A percentile compares a stretch with the other conserved stretches of the same genome.
Evolutionary conservation across 2,797 vertebrate species (phyloP).

Genomic region (Acanthis flammea): DNA sequence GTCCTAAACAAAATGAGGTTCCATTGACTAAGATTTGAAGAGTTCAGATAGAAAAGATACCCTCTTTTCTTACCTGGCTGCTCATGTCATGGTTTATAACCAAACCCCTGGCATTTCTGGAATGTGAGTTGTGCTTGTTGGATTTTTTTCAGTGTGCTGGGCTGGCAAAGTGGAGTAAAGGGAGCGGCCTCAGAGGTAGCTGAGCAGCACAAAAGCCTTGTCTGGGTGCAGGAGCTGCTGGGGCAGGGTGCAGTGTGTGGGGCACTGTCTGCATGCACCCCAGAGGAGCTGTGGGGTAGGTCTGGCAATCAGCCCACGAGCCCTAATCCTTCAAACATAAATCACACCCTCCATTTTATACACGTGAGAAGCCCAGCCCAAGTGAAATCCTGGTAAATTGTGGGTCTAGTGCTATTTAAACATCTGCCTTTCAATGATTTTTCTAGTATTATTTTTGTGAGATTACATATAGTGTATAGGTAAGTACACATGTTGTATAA

Average conservation of each 20-base stretch:
- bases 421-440: conserved; percentile 13
- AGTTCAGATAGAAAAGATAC: neutral
- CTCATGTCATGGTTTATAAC: neutral
- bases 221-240: neutral
- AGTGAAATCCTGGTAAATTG: conserved; percentile 25
- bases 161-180: neutral
- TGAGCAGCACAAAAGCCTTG: neutral
- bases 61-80: neutral
- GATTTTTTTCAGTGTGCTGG: neutral
- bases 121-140: neutral
- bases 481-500: neutral
- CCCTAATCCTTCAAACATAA: conserved; percentile 19
- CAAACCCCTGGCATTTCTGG: neutral
- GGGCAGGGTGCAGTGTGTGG: neutral
- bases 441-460: neutral
- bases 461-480: neutral
- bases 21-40: neutral
- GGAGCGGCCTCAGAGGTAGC: neutral
- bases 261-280: neutral
- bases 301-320: conserved; percentile 12
- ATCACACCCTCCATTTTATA: neutral
- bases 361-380: conserved; percentile 2
- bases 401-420: conserved; percentile 25
- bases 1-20: neutral
- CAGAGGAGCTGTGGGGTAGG: neutral